Evolutionary conservation across 2,113 vertebrate species (phyloP), one percentile per base, ranked within the genome.

Genomic region (Atractosteus spatula): DNA sequence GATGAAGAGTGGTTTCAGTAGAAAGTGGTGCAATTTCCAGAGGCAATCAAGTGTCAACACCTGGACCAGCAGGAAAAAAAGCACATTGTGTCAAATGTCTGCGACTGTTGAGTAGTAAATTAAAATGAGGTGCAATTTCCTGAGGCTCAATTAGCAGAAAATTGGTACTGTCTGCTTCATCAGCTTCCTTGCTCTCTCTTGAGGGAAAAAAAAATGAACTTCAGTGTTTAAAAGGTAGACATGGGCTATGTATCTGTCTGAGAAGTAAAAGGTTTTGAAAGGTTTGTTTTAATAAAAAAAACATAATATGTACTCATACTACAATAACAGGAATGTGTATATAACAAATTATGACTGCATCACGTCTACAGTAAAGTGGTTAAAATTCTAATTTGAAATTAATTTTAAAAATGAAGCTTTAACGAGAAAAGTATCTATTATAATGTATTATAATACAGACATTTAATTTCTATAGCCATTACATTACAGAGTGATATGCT

Each of bases 111-210:
- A 80, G 74, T 77, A 84, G 80, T 87, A 89, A 89, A 84, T 87
- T 88, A 86, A 83, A 93, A 89, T 77, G 77, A 89, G 82, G 78
- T 81, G 74, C 85, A 86, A 88, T 93, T 94, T 93, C 89, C 87
- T 92, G 77, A 62, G 63, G 80, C 82, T 82, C 88, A 88, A 88
- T 89, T 87, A 85, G 80, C 73, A 74, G 76, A 80, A 82, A 86
- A 87, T 82, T 83, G 79, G 71, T 84, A 70, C 79, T 84, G 75
- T 88, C 73, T 81, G 78, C 85, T 86, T 83, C 76, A 85, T 77
- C 61, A 77, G 59, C 71, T 79, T 77, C 66, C 47, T 8, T 70
- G 68, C 82, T 81, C 71, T 74, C 17, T 83, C 80, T 76, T 10
- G 12, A 29, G 29, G 75, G 77, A 85, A 80, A 71, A 16, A 16